Percentiles rank a stretch among this genome's conserved stretches.
phyloP scores from a whole-genome alignment of 2,888 invertebrate genomes.

The Smittia aterrima region DNA sequence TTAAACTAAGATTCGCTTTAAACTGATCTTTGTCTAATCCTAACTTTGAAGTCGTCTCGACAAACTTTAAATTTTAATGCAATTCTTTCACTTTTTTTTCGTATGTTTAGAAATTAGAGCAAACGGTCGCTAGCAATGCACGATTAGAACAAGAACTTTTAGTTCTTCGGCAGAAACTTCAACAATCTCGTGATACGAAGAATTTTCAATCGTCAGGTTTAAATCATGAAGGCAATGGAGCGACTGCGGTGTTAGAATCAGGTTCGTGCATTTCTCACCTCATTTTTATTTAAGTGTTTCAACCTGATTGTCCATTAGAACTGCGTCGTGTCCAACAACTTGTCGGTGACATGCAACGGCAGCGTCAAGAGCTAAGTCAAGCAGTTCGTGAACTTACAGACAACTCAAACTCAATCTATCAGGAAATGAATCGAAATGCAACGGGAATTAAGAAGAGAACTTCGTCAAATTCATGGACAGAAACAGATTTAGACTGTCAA shows the following conservation, averaged over 20 bases:
- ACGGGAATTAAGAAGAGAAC: conserved; percentile 58
- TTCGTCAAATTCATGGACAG: conserved; percentile 72
- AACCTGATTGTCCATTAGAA: conserved; percentile 54
- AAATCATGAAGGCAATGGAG: conserved; percentile 49
- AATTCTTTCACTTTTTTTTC: not conserved
- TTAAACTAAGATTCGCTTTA: not conserved
- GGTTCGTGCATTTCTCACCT: conserved; percentile 48
- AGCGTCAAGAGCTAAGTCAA: conserved; percentile 80
- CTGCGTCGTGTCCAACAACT: conserved; percentile 78
- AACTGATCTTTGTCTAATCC: not conserved
- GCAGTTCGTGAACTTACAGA: conserved; percentile 83
- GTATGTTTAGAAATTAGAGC: conserved; percentile 73
- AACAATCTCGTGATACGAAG: conserved; percentile 63
- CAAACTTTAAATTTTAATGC: too few species aligned
- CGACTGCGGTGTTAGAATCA: conserved; percentile 69
- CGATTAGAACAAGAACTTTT: conserved; percentile 83
- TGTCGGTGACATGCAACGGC: conserved; percentile 81
- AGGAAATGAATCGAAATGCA: conserved; percentile 55
- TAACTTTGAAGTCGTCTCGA: too few species aligned
- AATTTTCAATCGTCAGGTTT: conserved; percentile 46
- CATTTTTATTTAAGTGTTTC: not conserved
- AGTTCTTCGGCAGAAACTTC: conserved; percentile 78
- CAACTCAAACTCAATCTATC: conserved; percentile 69
- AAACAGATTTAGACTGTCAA: conserved; percentile 76
- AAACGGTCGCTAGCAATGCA: conserved; percentile 87